Conservation (phyloP, 1,140 invertebrate genomes). For the Pseudomyrmex dendroicus region DNA sequence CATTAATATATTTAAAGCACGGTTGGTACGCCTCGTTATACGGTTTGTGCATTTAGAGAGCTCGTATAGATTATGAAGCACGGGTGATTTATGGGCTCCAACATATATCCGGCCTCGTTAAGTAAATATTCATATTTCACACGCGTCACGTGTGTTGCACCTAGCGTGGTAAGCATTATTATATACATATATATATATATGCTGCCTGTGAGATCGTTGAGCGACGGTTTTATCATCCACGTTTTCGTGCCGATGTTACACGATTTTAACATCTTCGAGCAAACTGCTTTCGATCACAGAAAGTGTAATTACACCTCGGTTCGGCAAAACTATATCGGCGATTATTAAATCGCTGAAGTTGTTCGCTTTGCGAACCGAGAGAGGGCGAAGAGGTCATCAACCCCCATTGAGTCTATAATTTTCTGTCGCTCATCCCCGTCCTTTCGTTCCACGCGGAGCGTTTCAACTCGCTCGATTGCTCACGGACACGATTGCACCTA, state of each 20-base stretch:
- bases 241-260: too few relatives aligned
- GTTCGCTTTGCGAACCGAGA: constrained; percentile 17
- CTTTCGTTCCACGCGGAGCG: constrained; percentile 25
- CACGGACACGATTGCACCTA: constrained; percentile 22
- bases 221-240: neutral
- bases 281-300: neutral
- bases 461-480: constrained; percentile 42
- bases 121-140: constrained; percentile 58
- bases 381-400: constrained; percentile 18
- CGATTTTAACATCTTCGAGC: neutral
- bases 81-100: constrained; percentile 44
- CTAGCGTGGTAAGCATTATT: constrained; percentile 12
- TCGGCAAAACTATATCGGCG: neutral
- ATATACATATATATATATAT: too few relatives aligned
- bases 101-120: constrained; percentile 31
- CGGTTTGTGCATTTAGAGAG: constrained; percentile 42
- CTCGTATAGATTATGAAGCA: constrained; percentile 55
- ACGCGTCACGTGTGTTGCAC: constrained; percentile 28
- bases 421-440: constrained; percentile 28
- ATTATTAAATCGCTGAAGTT: constrained; percentile 17
- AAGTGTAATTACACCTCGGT: neutral
- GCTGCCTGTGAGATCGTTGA: constrained; percentile 7
- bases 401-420: constrained; percentile 51
- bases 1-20: constrained; percentile 53
- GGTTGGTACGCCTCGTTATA: constrained; percentile 41